phyloP scores from a whole-genome alignment of 2,797 vertebrate species.

The Zenarchopterus dispar region DNA sequence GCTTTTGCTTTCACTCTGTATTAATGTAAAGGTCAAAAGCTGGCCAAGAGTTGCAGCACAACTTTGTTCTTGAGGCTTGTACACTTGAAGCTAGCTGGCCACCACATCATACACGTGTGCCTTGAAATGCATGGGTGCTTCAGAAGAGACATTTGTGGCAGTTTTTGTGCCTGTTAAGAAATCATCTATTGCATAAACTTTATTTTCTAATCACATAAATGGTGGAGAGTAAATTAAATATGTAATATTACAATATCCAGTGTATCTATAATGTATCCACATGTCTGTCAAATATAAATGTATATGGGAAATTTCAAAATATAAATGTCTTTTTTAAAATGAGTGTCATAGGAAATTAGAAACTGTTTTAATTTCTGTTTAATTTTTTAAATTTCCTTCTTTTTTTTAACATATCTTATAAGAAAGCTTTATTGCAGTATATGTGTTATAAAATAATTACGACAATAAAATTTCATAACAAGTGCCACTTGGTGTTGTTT shows the following conservation, averaged over 20 bases:
- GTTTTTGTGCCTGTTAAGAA: slow-evolving; percentile 19
- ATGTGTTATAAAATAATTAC: slow-evolving; percentile 8
- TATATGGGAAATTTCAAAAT: slow-evolving; percentile 6
- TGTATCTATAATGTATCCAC: slow-evolving; percentile 3
- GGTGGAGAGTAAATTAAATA: slow-evolving; percentile 33
- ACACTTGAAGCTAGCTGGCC: slow-evolving; percentile 8
- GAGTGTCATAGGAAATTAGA: slow-evolving; percentile 26
- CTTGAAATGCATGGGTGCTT: slow-evolving; percentile 25
- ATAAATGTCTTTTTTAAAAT: slow-evolving; percentile 20
- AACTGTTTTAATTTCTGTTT: slow-evolving; percentile 15
- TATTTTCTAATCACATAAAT: slow-evolving; percentile 22
- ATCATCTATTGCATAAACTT: slow-evolving; percentile 24
- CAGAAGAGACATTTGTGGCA: not conserved
- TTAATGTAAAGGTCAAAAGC: slow-evolving; percentile 31
- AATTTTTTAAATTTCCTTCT: slow-evolving; percentile 2
- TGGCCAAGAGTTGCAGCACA: slow-evolving; percentile 5
- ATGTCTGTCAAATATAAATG: slow-evolving; percentile 9
- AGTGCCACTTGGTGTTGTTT: not conserved
- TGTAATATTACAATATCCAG: slow-evolving; percentile 3
- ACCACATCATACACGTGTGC: slow-evolving; percentile 3
- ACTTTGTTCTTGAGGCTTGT: slow-evolving; percentile 6
- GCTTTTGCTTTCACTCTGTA: slow-evolving; percentile 61
- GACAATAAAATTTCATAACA: slow-evolving; percentile 37
- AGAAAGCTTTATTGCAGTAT: slow-evolving; percentile 23
- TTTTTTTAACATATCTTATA: slow-evolving; percentile 33